Evolutionary conservation across 2,113 vertebrate genomes (phyloP).

Genomic region (Neogale vison): DNA sequence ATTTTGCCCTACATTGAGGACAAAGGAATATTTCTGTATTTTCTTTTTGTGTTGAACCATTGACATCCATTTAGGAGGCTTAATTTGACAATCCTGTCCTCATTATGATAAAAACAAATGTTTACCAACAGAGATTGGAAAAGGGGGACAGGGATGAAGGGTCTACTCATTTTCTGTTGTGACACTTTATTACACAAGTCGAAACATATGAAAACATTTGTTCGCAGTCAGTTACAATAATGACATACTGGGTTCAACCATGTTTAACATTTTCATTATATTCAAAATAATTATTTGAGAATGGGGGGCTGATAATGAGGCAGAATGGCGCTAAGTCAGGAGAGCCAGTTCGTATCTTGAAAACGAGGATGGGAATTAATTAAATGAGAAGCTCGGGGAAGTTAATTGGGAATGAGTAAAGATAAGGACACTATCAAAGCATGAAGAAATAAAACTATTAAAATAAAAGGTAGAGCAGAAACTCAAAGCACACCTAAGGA

Average conservation of each 20-base stretch:
- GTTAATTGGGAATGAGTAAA: conserved; percentile 51
- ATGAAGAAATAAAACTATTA: conserved; percentile 34
- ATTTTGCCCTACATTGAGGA: too few relatives aligned
- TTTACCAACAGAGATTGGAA: not conserved
- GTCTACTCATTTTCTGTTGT: not conserved
- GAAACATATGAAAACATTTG: conserved; percentile 44
- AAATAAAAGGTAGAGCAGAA: not conserved
- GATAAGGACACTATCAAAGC: conserved; percentile 45
- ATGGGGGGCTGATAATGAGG: not conserved
- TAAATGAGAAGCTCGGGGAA: conserved; percentile 58
- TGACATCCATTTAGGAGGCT: not conserved
- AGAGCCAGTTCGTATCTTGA: not conserved
- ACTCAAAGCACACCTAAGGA: not conserved
- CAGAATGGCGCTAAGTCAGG: not conserved
- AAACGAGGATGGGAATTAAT: conserved; percentile 52
- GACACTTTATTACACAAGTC: conserved; percentile 32
- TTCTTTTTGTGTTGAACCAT: not conserved
- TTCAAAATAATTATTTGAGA: conserved; percentile 60
- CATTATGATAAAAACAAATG: not conserved
- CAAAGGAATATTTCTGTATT: not conserved
- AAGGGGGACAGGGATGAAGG: not conserved
- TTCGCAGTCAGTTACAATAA: conserved; percentile 11
- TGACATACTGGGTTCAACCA: conserved; percentile 37
- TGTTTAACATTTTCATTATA: conserved; percentile 70
- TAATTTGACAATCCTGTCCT: not conserved